Evolutionary conservation across 2,797 vertebrate species (phyloP).

Genomic region (Chelonia mydas): DNA sequence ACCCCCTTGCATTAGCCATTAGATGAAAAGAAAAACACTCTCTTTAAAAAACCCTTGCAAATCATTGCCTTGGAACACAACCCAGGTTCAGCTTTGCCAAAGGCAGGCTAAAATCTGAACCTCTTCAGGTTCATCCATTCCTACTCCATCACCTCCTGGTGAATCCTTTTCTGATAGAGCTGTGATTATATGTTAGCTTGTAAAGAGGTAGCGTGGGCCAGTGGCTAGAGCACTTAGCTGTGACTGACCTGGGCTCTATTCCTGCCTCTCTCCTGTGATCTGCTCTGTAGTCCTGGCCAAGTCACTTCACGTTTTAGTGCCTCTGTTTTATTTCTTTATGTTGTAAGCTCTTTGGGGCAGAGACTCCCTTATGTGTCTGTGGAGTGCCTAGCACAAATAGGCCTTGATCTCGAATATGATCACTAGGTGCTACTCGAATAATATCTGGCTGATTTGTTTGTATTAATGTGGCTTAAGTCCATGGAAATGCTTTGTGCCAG

Average conservation of each 20-base stretch:
- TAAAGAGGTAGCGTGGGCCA: not conserved
- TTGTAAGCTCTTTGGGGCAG: not conserved
- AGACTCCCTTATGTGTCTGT: not conserved
- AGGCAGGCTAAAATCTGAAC: constrained; percentile 4
- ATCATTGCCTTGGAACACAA: not conserved
- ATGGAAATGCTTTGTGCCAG: not conserved
- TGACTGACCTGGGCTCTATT: not conserved
- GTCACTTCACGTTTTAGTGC: not conserved
- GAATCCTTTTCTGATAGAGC: constrained; percentile 14
- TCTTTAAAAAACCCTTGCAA: not conserved
- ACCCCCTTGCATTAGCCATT: not conserved
- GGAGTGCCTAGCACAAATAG: too few relatives aligned
- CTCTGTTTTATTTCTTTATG: not conserved
- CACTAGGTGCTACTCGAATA: too few relatives aligned
- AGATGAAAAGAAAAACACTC: not conserved
- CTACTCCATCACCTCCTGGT: constrained; percentile 6
- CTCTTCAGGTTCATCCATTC: not conserved
- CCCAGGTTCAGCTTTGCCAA: not conserved
- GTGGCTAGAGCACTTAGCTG: not conserved
- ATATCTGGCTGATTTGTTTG: not conserved
- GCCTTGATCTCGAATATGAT: not conserved
- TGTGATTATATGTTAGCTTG: not conserved
- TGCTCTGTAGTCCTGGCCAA: not conserved
- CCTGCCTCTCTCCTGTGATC: not conserved
- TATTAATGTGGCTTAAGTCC: not conserved